These are phyloP conservation scores for Diachrysia chrysitis DNA, from an alignment of 2,888 invertebrate species.

Conservation along the genomic window DNA sequence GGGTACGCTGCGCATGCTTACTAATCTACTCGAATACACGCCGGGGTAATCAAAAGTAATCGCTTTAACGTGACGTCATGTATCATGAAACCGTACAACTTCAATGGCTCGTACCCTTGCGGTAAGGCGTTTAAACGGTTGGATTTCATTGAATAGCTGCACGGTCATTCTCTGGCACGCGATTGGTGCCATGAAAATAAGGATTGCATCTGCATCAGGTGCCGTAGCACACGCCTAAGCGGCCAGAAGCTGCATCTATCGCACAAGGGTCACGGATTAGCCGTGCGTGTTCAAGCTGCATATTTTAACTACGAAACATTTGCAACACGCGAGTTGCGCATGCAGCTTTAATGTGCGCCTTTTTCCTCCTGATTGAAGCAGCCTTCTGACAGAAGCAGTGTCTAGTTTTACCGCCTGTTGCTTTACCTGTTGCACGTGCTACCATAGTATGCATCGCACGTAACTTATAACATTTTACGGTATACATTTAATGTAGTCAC, in stretches of 20 bases:
- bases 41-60: not conserved
- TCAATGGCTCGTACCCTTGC: not conserved
- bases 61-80: not conserved
- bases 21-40: not conserved
- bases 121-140: not conserved
- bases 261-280: not conserved
- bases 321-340: not conserved
- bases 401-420: not conserved
- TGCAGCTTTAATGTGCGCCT: not conserved
- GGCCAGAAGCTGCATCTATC: not conserved
- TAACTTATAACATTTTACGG: not conserved
- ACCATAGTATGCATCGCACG: not conserved
- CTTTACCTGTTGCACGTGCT: not conserved
- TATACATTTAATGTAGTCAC: too few species aligned
- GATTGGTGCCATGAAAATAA: not conserved
- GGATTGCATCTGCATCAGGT: not conserved
- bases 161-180: not conserved
- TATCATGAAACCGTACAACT: not conserved
- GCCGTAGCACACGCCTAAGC: not conserved
- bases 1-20: constrained; percentile 21
- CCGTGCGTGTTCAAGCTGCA: not conserved
- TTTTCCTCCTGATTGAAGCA: not conserved
- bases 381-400: not conserved
- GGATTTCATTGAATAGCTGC: not conserved
- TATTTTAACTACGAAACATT: not conserved